Evolutionary conservation across 2,113 vertebrate species (phyloP).

Genomic region (Atrichornis clamosus): DNA sequence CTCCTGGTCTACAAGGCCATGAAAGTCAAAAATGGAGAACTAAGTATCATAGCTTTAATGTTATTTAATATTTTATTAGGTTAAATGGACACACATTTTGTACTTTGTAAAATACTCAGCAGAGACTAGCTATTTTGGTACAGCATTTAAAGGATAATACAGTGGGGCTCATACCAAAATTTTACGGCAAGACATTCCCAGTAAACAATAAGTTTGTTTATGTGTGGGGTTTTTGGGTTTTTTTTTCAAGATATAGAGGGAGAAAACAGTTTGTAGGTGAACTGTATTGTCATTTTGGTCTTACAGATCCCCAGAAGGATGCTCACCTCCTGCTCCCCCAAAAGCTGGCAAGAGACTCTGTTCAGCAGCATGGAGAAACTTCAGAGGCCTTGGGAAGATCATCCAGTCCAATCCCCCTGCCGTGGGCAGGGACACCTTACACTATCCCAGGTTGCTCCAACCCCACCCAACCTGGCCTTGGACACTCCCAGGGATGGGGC

Average conservation of each 20-base stretch:
- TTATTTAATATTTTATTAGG: conserved; percentile 65
- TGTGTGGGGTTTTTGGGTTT: neutral
- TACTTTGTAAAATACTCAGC: neutral
- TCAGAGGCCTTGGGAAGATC: neutral
- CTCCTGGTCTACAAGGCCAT: rapidly evolving
- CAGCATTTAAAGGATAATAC: neutral
- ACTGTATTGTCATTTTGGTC: neutral
- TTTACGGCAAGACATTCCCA: neutral
- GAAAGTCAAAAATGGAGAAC: neutral
- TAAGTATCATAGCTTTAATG: neutral
- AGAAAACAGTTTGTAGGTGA: neutral
- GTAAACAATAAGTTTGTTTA: neutral
- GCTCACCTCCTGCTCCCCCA: rapidly evolving
- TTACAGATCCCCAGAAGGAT: neutral
- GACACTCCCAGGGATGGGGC: neutral
- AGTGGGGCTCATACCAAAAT: neutral
- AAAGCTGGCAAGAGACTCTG: neutral
- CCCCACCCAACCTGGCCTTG: rapidly evolving
- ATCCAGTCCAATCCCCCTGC: neutral
- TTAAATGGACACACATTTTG: conserved; percentile 27
- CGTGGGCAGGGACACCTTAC: neutral
- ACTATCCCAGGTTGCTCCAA: neutral
- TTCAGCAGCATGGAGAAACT: rapidly evolving
- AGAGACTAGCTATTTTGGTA: neutral
- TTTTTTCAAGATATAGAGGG: rapidly evolving